Evolutionary conservation across 2,888 invertebrate species (phyloP).

Genomic region (Tuta absoluta): DNA sequence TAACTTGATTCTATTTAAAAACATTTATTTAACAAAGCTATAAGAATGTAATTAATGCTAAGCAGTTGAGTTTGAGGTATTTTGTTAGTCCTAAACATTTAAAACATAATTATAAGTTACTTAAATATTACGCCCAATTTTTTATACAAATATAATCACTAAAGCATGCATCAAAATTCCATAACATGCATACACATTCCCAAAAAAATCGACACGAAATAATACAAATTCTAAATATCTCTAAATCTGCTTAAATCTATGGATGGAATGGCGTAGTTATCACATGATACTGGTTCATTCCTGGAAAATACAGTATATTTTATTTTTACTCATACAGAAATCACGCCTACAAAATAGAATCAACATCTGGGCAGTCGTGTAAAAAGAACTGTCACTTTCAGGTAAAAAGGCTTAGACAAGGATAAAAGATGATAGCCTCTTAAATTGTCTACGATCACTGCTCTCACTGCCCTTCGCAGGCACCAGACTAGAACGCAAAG

Average conservation of each 20-base stretch:
- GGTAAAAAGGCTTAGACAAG: no score
- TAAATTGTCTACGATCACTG: no score
- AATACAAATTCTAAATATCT: slow-evolving; percentile 47
- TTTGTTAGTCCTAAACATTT: neutral
- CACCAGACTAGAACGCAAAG: no score
- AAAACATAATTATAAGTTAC: neutral
- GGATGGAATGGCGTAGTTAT: slow-evolving; percentile 79
- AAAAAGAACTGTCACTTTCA: no score
- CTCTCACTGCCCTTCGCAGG: no score
- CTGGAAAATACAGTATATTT: slow-evolving; percentile 58
- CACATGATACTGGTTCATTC: slow-evolving; percentile 84
- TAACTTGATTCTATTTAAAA: neutral
- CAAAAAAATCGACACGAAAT: neutral
- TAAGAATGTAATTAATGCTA: neutral
- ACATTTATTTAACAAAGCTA: neutral
- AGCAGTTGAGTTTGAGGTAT: neutral
- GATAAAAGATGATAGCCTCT: no score
- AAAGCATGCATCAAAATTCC: neutral
- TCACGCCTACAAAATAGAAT: neutral
- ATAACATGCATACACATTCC: neutral
- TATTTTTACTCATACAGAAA: neutral
- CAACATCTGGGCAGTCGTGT: no score
- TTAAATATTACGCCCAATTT: no score
- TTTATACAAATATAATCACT: no score
- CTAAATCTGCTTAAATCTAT: slow-evolving; percentile 85